phyloP scores from a whole-genome alignment of 2,113 vertebrate genomes.

The Saguinus midas region DNA sequence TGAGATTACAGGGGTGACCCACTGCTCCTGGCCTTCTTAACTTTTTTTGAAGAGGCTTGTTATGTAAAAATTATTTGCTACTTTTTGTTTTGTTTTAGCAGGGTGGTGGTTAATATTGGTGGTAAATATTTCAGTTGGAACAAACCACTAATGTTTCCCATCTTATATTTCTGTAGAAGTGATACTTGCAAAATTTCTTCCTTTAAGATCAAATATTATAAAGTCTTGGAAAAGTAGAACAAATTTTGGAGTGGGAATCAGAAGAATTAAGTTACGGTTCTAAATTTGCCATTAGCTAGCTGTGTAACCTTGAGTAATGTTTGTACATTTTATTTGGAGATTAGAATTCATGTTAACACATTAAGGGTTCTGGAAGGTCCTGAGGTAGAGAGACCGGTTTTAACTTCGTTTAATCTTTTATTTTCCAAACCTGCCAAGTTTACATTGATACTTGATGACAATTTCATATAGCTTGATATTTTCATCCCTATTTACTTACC shows the following conservation, averaged over 20 bases:
- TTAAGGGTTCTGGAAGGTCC: background rate
- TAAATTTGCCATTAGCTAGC: background rate
- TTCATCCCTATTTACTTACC: background rate
- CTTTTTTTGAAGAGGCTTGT: background rate
- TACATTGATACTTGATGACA: background rate
- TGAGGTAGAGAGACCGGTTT: background rate
- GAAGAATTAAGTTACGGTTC: background rate
- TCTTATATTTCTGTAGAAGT: background rate
- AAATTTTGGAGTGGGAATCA: background rate
- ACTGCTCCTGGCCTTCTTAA: too few species aligned
- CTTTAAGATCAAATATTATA: background rate
- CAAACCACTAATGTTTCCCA: background rate
- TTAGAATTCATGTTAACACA: background rate
- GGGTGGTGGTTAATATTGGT: background rate
- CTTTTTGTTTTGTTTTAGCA: background rate
- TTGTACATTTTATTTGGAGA: background rate
- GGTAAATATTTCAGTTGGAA: background rate
- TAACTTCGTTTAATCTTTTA: slow-evolving; percentile 1
- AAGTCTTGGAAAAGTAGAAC: background rate
- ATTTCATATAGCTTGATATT: background rate
- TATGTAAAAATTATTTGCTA: slow-evolving; percentile 33
- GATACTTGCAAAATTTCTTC: background rate
- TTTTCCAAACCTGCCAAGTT: background rate
- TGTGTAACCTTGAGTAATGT: slow-evolving; percentile 27
- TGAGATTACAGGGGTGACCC: too few species aligned